phyloP scores from a whole-genome alignment of 1,140 invertebrate species.

The Neotoxoptera formosana region DNA sequence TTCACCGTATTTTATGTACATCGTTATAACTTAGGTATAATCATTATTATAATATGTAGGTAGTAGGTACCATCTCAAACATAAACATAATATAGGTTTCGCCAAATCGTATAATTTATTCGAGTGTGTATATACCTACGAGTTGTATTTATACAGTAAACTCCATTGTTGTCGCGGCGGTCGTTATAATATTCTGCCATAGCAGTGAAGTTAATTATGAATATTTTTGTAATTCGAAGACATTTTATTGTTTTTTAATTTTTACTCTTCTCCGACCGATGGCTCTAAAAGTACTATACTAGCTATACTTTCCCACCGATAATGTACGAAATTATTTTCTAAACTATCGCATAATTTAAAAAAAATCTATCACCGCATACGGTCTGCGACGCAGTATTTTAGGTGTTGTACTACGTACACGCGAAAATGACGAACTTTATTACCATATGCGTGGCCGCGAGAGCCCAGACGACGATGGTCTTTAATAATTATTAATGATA shows the following conservation, averaged over 20 bases:
- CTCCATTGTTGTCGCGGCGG: background rate
- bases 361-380: too few relatives aligned
- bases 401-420: too few relatives aligned
- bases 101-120: background rate
- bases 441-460: too few relatives aligned
- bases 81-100: background rate
- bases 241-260: background rate
- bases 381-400: too few relatives aligned
- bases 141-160: background rate
- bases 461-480: too few relatives aligned
- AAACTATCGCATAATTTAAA: too few relatives aligned
- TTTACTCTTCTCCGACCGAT: background rate
- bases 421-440: too few relatives aligned
- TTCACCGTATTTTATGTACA: background rate
- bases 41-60: background rate
- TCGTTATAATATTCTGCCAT: background rate
- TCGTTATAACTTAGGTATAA: background rate
- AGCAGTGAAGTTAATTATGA: background rate
- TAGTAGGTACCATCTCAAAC: background rate
- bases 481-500: conserved; percentile 8
- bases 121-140: background rate
- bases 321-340: too few relatives aligned
- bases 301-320: too few relatives aligned
- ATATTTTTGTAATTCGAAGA: background rate
- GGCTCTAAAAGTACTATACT: too few relatives aligned